A percentile compares a stretch with the other conserved stretches of the same genome.
These are phyloP conservation scores for Chrysolina haemoptera DNA, from an alignment of 2,888 invertebrate species.

Conservation along the genomic window DNA sequence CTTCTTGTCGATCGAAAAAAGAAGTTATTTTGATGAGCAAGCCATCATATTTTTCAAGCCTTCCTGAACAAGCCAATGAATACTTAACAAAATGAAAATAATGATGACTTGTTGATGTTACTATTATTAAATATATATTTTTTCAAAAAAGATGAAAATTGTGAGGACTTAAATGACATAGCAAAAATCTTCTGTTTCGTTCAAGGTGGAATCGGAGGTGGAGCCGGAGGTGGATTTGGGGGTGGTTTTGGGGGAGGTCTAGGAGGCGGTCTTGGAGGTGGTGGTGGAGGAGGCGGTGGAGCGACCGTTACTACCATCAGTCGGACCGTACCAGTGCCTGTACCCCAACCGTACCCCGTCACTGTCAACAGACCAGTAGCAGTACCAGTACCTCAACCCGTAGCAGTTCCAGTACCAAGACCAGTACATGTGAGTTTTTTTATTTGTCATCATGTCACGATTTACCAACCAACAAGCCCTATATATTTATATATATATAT, in stretches of 20 bases:
- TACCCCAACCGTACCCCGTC: constrained; percentile 66
- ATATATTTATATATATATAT: too few relatives aligned
- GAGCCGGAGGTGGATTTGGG: constrained; percentile 43
- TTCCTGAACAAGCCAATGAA: too few relatives aligned
- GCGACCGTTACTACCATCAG: constrained; percentile 65
- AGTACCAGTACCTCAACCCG: constrained; percentile 72
- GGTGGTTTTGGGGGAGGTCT: constrained; percentile 51
- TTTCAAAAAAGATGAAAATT: too few relatives aligned
- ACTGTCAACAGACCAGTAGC: constrained; percentile 70
- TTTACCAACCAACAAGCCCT: too few relatives aligned
- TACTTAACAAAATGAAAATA: too few relatives aligned
- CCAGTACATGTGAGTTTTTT: constrained; percentile 63
- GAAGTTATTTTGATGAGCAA: too few relatives aligned
- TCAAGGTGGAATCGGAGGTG: constrained; percentile 40
- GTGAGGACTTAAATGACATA: too few relatives aligned
- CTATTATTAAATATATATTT: too few relatives aligned
- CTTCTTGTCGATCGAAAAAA: too few relatives aligned
- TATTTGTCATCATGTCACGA: not conserved
- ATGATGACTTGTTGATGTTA: too few relatives aligned
- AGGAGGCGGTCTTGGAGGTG: constrained; percentile 45
- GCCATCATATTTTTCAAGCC: too few relatives aligned
- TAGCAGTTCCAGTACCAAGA: constrained; percentile 71
- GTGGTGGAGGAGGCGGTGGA: constrained; percentile 60
- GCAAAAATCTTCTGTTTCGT: not conserved
- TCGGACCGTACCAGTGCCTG: constrained; percentile 64